Conservation (phyloP, 2,113 vertebrate genomes). For the Plestiodon gilberti region DNA sequence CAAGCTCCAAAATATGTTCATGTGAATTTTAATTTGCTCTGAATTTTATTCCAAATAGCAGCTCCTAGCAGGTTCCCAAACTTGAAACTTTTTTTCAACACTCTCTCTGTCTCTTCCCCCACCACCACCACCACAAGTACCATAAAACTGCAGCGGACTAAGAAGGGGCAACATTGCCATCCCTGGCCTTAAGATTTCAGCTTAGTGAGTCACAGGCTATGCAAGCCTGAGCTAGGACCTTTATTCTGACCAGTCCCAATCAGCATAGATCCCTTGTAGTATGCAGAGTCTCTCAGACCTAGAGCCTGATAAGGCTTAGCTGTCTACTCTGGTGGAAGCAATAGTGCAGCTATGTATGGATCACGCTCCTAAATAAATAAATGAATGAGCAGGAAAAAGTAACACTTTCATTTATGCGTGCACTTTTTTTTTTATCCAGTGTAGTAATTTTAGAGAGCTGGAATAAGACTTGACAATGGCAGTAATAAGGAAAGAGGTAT, state of each 20-base stretch:
- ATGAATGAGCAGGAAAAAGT: neutral
- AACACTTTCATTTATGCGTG: neutral
- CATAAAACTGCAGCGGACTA: neutral
- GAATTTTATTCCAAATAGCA: no score
- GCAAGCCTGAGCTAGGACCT: neutral
- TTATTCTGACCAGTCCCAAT: neutral
- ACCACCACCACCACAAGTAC: no score
- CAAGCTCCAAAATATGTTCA: no score
- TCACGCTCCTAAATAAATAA: neutral
- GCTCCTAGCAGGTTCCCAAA: no score
- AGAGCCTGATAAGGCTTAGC: no score
- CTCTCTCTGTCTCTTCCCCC: no score
- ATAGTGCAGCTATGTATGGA: neutral
- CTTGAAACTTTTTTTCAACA: no score
- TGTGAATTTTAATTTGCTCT: no score
- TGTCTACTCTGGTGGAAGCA: no score
- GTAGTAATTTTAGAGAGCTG: constrained; percentile 3
- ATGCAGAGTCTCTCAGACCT: neutral
- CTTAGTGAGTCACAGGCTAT: neutral
- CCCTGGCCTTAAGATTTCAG: neutral
- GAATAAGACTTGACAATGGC: constrained; percentile 23
- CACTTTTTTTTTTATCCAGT: neutral
- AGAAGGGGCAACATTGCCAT: neutral
- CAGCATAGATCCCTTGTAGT: neutral
- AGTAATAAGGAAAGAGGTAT: neutral